Evolutionary conservation across 2,888 invertebrate genomes (phyloP).

Genomic region (Drepanosiphum platanoidis): DNA sequence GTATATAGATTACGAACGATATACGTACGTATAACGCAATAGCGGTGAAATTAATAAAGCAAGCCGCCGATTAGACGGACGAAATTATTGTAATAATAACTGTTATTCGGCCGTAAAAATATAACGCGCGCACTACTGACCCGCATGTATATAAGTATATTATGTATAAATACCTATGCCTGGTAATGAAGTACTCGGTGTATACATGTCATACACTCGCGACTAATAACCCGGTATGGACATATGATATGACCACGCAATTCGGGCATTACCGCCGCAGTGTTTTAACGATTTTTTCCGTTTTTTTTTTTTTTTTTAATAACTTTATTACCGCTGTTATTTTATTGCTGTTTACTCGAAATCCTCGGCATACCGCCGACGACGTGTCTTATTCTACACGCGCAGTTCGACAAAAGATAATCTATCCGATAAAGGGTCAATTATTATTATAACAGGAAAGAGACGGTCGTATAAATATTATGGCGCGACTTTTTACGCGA

Average conservation of each 20-base stretch:
- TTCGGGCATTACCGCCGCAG: slow-evolving; percentile 14
- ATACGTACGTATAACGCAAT: not conserved
- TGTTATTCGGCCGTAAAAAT: not conserved
- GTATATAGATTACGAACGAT: not conserved
- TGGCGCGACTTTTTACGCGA: no score
- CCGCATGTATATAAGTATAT: not conserved
- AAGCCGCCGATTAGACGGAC: slow-evolving; percentile 24
- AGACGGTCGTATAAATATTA: no score
- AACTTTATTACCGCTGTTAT: slow-evolving; percentile 26
- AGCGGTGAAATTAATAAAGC: slow-evolving; percentile 16
- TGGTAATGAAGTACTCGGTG: slow-evolving; percentile 24
- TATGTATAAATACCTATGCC: not conserved
- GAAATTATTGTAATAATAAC: slow-evolving; percentile 29
- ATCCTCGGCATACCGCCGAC: not conserved
- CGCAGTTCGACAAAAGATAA: not conserved
- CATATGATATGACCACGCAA: slow-evolving; percentile 31
- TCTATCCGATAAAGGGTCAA: not conserved
- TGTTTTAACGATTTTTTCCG: slow-evolving; percentile 41
- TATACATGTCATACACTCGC: not conserved
- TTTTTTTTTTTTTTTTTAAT: slow-evolving; percentile 25
- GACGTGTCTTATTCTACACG: no score
- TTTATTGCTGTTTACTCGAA: not conserved
- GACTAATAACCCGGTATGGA: slow-evolving; percentile 42
- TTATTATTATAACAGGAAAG: not conserved
- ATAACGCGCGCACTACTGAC: not conserved